These are phyloP conservation scores for Noctuana brunneofusca DNA, from an alignment of 2,888 invertebrate genomes.

Conservation along the genomic window DNA sequence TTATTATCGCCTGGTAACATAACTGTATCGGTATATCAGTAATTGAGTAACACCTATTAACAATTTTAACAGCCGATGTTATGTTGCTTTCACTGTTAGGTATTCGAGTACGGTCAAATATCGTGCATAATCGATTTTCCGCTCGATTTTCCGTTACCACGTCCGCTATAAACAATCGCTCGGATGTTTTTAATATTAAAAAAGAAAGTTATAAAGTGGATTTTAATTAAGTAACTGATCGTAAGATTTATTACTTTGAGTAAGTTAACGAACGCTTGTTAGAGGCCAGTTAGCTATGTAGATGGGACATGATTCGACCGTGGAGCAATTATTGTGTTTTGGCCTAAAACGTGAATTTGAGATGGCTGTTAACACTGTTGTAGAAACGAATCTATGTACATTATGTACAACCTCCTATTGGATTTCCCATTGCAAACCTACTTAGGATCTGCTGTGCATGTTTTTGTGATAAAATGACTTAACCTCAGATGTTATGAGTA, in stretches of 20 bases:
- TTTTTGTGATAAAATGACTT: no score
- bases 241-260: not conserved
- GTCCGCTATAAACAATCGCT: conserved; percentile 20
- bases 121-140: conserved; percentile 31
- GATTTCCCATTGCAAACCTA: no score
- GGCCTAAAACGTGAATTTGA: not conserved
- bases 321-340: not conserved
- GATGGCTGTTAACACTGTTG: not conserved
- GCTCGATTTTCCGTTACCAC: conserved; percentile 31
- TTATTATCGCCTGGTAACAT: conserved; percentile 7
- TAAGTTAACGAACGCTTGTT: conserved; percentile 5
- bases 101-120: conserved; percentile 30
- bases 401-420: no score
- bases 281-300: no score
- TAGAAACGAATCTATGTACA: no score
- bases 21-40: conserved; percentile 30
- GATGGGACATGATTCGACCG: no score
- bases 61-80: conserved; percentile 26
- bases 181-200: conserved; percentile 3
- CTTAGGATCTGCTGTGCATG: no score
- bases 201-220: conserved; percentile 22
- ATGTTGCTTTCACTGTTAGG: conserved; percentile 31
- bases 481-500: not conserved
- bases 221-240: conserved; percentile 19
- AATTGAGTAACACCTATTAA: conserved; percentile 33